These are phyloP conservation scores for Acheta domesticus DNA, from an alignment of 2,888 invertebrate species.

Conservation along the genomic window DNA sequence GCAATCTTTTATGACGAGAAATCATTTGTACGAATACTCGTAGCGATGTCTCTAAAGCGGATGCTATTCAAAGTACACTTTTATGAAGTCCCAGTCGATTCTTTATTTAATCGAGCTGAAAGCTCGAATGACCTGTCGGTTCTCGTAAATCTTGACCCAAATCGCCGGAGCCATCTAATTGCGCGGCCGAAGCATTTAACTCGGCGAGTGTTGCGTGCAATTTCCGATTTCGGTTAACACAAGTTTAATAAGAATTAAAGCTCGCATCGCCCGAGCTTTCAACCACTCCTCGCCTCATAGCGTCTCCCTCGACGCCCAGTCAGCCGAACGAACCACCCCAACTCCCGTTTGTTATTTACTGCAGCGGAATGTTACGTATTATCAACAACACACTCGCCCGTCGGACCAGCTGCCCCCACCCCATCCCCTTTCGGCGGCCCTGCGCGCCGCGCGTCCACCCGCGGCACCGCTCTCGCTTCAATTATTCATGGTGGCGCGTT, in stretches of 20 bases:
- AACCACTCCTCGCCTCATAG: background rate
- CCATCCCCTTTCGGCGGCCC: background rate
- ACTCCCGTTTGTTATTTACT: background rate
- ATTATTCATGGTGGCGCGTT: conserved; percentile 18
- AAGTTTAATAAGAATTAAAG: background rate
- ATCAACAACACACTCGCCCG: background rate
- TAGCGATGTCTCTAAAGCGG: too few species aligned
- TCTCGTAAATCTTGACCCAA: too few species aligned
- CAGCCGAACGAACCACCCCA: background rate
- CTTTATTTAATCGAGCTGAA: too few species aligned
- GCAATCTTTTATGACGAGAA: too few species aligned
- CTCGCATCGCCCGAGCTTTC: background rate
- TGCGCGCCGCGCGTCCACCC: background rate
- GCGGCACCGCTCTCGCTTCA: background rate
- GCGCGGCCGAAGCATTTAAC: too few species aligned
- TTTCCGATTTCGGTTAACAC: background rate
- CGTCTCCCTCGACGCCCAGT: background rate
- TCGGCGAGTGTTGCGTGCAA: background rate
- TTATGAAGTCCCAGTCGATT: too few species aligned
- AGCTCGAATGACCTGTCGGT: too few species aligned
- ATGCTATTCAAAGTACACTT: too few species aligned
- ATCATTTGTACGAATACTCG: too few species aligned
- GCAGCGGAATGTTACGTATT: background rate
- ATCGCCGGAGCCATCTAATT: too few species aligned
- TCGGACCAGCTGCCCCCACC: background rate